Evolutionary conservation across 2,113 vertebrate species (phyloP).

Genomic region (Bubo bubo): DNA sequence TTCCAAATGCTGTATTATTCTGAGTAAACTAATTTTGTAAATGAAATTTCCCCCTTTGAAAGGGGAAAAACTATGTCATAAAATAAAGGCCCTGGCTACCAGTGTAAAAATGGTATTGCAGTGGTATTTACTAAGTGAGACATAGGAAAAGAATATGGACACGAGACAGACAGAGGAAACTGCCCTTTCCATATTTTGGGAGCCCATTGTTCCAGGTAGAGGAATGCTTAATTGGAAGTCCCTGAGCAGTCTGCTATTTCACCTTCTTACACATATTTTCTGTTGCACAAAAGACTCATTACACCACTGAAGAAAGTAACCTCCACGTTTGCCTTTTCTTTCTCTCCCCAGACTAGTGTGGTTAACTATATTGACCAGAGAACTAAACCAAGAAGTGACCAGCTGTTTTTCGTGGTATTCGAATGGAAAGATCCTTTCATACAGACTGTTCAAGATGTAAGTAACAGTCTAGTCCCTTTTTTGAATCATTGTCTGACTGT

Average conservation of each 20-base stretch:
- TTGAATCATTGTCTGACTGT: not conserved
- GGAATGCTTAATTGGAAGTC: not conserved
- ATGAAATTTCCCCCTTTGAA: not conserved
- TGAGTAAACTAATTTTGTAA: not conserved
- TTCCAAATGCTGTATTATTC: not conserved
- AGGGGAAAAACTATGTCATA: not conserved
- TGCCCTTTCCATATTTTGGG: not conserved
- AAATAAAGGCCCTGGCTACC: not conserved
- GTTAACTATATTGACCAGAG: constrained; percentile 93
- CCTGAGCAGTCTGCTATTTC: not conserved
- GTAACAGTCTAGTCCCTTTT: not conserved
- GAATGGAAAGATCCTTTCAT: constrained; percentile 96
- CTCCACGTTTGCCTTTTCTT: not conserved
- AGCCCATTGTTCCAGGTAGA: not conserved
- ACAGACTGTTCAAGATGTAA: constrained; percentile 92
- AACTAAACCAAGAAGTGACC: constrained; percentile 68
- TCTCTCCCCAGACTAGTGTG: constrained; percentile 83
- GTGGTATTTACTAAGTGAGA: not conserved
- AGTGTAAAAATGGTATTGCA: not conserved
- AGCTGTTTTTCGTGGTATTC: constrained; percentile 95
- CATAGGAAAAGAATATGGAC: not conserved
- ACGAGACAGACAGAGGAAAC: not conserved
- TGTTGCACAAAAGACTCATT: not conserved
- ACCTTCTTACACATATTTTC: not conserved
- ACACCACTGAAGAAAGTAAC: not conserved